Evolutionary conservation across 2,888 invertebrate genomes (phyloP), one percentile per base, ranked within the genome.

Genomic region (Altica lythri): DNA sequence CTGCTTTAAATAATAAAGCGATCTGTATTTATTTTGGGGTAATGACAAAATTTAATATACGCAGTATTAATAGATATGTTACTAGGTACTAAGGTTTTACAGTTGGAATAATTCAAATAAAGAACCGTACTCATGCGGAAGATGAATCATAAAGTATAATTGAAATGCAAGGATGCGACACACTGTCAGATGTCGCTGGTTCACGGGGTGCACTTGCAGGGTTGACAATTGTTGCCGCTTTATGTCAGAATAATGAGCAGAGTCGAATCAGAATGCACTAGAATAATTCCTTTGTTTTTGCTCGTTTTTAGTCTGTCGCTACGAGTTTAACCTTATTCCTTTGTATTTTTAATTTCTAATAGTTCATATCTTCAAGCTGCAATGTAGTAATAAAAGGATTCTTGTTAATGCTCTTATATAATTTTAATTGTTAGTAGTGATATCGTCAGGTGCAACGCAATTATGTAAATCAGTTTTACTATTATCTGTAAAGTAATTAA

Each of bases 131-230:
- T 66, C 71, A 68, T 69, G 72, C 68, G 70, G 70, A 71, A 71
- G 71, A 71, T 70, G 69, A 69, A 69, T 69, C 71, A 70, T 68
- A 70, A 71, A 72, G 66, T 71, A 71, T 72, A 72, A 72, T 72
- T 71, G 70, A 68, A 71, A 71, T 65, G 69, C 67, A 66, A 68
- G 66, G 61, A 65, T 62, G 67, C 67, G 66, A 68, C 45, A 40
- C 50, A 50, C 68, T 67, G 62, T 63, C 65, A 59, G 57, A 62
- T 59, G 59, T 59, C 57, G 16, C 40, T 40, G 40, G 40, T 22
- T 40, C 22, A 22, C n/a, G 22, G 40, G 12, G 25, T 25, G 22
- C 12, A 22, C 12, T 22, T 9, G 25, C 22, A 22, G 40, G 22
- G 22, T 40, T 13, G 40, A 40, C n/a, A 40, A 40, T 22, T 22